phyloP scores from a whole-genome alignment of 2,888 invertebrate species.

The Micropterix aruncella region DNA sequence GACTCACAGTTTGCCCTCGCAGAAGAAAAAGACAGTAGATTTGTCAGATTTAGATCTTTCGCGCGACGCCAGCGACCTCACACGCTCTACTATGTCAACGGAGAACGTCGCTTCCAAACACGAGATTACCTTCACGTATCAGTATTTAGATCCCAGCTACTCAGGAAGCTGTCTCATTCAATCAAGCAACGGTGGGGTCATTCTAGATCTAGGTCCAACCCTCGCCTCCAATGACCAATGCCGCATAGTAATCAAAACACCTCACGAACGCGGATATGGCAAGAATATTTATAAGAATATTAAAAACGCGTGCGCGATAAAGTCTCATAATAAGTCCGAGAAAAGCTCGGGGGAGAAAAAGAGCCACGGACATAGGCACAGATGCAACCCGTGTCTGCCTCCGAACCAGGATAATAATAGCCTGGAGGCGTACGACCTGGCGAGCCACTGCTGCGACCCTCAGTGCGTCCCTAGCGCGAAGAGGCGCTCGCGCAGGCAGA shows the following conservation, averaged over 20 bases:
- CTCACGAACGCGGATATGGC: slow-evolving; percentile 18
- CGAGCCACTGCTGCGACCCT: slow-evolving; percentile 76
- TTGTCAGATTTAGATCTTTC: slow-evolving; percentile 24
- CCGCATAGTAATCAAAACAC: slow-evolving; percentile 47
- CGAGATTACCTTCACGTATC: slow-evolving; percentile 42
- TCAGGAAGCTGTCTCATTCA: slow-evolving; percentile 50
- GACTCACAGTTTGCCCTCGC: slow-evolving; percentile 75
- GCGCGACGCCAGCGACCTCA: slow-evolving; percentile 34
- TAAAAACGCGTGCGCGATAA: slow-evolving; percentile 17
- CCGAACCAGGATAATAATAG: slow-evolving; percentile 61
- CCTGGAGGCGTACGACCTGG: slow-evolving; percentile 73
- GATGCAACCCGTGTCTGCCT: slow-evolving; percentile 60
- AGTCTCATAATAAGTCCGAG: slow-evolving; percentile 11
- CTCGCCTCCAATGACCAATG: slow-evolving; percentile 51
- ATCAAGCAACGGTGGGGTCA: slow-evolving; percentile 55
- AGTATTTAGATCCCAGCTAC: slow-evolving; percentile 58
- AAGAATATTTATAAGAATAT: slow-evolving; percentile 13
- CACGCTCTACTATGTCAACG: slow-evolving; percentile 65
- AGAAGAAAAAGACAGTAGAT: slow-evolving; percentile 55
- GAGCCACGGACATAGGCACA: slow-evolving; percentile 31
- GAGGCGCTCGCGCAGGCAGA: slow-evolving; percentile 36
- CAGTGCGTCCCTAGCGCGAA: slow-evolving; percentile 62
- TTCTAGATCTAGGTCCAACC: slow-evolving; percentile 56
- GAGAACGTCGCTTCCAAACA: slow-evolving; percentile 53
- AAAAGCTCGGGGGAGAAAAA: slow-evolving; percentile 21